Conservation (phyloP, 2,888 invertebrate species). For the Magallana nippona region DNA sequence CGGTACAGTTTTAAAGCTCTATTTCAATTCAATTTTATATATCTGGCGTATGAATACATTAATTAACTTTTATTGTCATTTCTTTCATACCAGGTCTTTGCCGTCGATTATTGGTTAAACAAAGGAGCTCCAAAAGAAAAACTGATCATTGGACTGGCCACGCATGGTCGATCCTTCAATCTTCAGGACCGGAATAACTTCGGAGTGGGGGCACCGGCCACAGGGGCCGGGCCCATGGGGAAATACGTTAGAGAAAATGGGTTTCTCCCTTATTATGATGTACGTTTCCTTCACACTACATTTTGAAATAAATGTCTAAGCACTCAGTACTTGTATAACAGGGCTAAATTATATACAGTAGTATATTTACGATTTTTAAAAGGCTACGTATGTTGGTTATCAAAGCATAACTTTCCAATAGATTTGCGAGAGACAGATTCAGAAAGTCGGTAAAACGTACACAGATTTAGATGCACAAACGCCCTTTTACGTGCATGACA, state of each 20-base stretch:
- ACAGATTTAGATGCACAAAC: constrained; percentile 55
- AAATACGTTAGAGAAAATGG: constrained; percentile 70
- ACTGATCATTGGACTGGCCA: constrained; percentile 70
- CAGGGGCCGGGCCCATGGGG: constrained; percentile 63
- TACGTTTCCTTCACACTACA: constrained; percentile 46
- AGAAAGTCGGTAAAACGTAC: constrained; percentile 42
- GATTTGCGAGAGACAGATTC: constrained; percentile 57
- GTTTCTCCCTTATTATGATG: constrained; percentile 76
- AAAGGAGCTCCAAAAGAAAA: constrained; percentile 69
- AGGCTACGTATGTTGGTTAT: background rate
- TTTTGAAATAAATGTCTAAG: too few species aligned
- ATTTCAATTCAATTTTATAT: too few species aligned
- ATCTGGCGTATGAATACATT: too few species aligned
- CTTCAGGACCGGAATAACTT: constrained; percentile 55
- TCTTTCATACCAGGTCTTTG: constrained; percentile 60
- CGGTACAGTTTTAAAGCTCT: too few species aligned
- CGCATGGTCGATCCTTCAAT: constrained; percentile 72
- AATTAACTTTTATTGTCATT: background rate
- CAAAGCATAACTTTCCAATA: constrained; percentile 23
- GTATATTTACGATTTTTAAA: background rate
- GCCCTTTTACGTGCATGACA: constrained; percentile 58
- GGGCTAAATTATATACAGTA: too few species aligned
- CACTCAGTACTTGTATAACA: too few species aligned
- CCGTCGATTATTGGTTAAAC: constrained; percentile 69
- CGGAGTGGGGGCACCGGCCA: constrained; percentile 67